Base-by-base conservation (phyloP, 2,888 invertebrate species). In the Sphecodes monilicornis region DNA sequence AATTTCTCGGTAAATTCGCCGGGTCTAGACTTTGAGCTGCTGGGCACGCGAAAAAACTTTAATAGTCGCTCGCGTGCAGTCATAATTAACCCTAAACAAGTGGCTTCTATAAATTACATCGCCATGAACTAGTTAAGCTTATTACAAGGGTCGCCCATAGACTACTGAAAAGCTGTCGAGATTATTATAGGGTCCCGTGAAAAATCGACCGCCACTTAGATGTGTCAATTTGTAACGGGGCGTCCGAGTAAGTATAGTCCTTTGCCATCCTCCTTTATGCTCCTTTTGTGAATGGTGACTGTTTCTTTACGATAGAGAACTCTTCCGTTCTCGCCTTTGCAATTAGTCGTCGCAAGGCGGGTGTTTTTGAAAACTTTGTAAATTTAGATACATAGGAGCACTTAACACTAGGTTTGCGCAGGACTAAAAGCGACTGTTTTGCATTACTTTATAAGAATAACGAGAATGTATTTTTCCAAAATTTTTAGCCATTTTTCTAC, bases 1-100 rank as follows among this genome's bases (percentile, higher is more conserved):
- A n/a, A 60, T 29, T 64, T 32, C 22, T 41, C 4, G 18, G 18
- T 64, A 29, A 66, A 50, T 66, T 16, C 29, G 26, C 29, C 11
- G 11, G n/a, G 10, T 41, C 54, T 22, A 16, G 36, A 26, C 16
- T 32, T 26, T 5, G 32, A 66, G 46, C 66, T 69, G 39, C 54
- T 18, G 3, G n/a, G 32, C 39, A n/a, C 41, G n/a, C 57, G 60
- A 54, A 39, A 74, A 39, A 66, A 64, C 26, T 69, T 36, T 73
- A 54, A 73, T 26, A 57, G 39, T 57, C 54, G 36, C 4, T 76
- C 70, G 60, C 76, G 76, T 76, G 73, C 84, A 74, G 73, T 78
- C 79, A 74, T 86, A 86, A 89, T 87, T 86, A 89, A 82, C 86
- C 78, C 70, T 84, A 89, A 89, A 89, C 87, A 89, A 89, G 84